A percentile compares a stretch with the other conserved stretches of the same genome.
Evolutionary conservation across 2,888 invertebrate genomes (phyloP).

Genomic region (Phlogophora meticulosa): DNA sequence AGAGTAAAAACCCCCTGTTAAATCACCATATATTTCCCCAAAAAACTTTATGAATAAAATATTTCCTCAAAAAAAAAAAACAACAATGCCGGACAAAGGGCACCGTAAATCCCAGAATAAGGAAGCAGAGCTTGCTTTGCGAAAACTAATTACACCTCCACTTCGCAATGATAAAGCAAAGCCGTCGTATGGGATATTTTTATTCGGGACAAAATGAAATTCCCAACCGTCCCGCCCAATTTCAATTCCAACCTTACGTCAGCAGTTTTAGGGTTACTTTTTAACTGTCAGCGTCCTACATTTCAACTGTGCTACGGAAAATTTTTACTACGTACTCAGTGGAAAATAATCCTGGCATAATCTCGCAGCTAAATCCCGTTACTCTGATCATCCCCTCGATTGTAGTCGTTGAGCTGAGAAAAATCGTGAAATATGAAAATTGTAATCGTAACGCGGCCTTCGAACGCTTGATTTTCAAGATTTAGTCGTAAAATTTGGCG

Average conservation of each 20-base stretch:
- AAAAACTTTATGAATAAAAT: constrained; percentile 8
- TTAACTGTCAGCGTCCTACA: constrained; percentile 18
- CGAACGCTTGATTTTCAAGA: constrained; percentile 77
- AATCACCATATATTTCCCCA: neutral
- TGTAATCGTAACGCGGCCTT: constrained; percentile 71
- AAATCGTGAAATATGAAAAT: constrained; percentile 65
- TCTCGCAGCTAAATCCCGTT: constrained; percentile 90
- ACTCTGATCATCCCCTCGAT: constrained; percentile 86
- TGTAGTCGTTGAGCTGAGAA: constrained; percentile 62
- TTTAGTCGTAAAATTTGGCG: constrained; percentile 77
- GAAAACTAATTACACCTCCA: constrained; percentile 90
- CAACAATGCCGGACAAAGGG: constrained; percentile 44
- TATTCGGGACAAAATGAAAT: constrained; percentile 90
- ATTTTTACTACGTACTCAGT: constrained; percentile 83
- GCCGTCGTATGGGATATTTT: constrained; percentile 90
- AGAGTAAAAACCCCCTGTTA: neutral
- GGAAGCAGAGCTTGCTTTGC: constrained; percentile 79
- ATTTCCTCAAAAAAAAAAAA: constrained; percentile 21
- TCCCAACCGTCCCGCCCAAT: constrained; percentile 66
- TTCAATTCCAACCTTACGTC: constrained; percentile 63
- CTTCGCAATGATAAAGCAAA: constrained; percentile 91
- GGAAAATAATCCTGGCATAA: constrained; percentile 90
- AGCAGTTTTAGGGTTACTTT: constrained; percentile 46
- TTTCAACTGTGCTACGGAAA: constrained; percentile 71
- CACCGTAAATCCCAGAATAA: constrained; percentile 75